phyloP scores from a whole-genome alignment of 2,113 vertebrate genomes.

The human region GRCh38 chr18:67369501-67370000 shows the following conservation, averaged over 20 bases:
- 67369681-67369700: not conserved
- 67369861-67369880: not conserved
- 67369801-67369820: not conserved
- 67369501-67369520: not conserved
- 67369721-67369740: not conserved
- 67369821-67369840: not conserved
- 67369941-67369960: not conserved
- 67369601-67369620: not conserved
- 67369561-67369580: not conserved
- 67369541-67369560: not conserved
- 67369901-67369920: not conserved
- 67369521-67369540: not conserved
- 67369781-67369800: not conserved
- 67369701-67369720: not conserved
- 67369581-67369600: not conserved
- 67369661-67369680: fast-evolving
- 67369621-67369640: not conserved
- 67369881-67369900: not conserved
- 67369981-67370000: not conserved
- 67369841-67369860: not conserved
- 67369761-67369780: not conserved
- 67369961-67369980: not conserved
- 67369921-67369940: not conserved
- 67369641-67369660: not conserved
- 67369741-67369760: not conserved